A percentile compares a stretch with the other conserved stretches of the same genome.
phyloP scores from a whole-genome alignment of 2,797 vertebrate genomes.

The Alcedo quadribrachys region DNA sequence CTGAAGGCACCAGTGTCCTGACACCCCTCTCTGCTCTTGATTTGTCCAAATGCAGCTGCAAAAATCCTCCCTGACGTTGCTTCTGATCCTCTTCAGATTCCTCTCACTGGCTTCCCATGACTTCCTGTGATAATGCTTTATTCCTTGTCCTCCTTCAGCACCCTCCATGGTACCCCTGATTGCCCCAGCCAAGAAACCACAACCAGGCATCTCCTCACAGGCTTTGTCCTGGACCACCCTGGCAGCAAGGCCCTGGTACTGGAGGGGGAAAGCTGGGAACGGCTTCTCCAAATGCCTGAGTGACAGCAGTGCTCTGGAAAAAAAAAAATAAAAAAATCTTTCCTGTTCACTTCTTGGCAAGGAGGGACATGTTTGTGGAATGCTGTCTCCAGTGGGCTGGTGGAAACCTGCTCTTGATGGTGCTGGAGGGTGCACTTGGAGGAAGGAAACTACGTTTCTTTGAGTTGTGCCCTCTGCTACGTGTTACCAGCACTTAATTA shows the following conservation, averaged over 20 bases:
- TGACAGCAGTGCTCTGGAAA: neutral
- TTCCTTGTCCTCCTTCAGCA: neutral
- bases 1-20: neutral
- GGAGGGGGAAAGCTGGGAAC: neutral
- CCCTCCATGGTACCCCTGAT: neutral
- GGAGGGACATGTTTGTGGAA: neutral
- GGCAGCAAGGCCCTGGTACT: neutral
- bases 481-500: conserved; percentile 35
- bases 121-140: neutral
- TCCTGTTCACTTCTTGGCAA: neutral
- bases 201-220: neutral
- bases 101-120: neutral
- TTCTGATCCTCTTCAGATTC: neutral
- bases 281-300: neutral
- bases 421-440: neutral
- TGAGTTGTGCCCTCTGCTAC: neutral
- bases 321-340: neutral
- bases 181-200: neutral
- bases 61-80: neutral
- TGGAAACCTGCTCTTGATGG: neutral
- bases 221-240: neutral
- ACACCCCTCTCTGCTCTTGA: neutral
- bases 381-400: neutral
- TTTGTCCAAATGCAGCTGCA: neutral
- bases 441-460: neutral